A percentile compares a stretch with the other conserved stretches of the same genome.
phyloP scores from a whole-genome alignment of 2,888 invertebrate species.

The Atrina japonica region DNA sequence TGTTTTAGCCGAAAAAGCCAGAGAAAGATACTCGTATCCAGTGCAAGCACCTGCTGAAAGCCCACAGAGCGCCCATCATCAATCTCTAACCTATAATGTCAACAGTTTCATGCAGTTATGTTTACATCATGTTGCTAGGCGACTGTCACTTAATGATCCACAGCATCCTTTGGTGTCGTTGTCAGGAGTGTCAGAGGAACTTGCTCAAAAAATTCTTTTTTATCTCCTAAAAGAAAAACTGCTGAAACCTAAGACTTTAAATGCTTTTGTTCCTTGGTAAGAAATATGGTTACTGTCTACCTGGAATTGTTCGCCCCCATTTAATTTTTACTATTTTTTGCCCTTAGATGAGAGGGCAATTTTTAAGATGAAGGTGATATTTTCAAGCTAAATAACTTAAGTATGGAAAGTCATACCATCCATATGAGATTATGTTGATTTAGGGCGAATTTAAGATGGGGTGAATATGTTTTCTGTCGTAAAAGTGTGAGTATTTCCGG shows the following conservation, averaged over 20 bases:
- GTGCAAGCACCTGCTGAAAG: conserved; percentile 14
- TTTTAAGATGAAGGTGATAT: too few relatives aligned
- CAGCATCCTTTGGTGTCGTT: conserved; percentile 67
- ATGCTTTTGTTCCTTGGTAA: conserved; percentile 76
- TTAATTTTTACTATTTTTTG: too few relatives aligned
- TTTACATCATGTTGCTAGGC: conserved; percentile 63
- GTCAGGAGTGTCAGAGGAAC: conserved; percentile 70
- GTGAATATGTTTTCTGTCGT: too few relatives aligned
- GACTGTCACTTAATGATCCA: conserved; percentile 66
- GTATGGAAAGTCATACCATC: neutral
- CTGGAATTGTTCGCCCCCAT: neutral
- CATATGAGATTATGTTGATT: too few relatives aligned
- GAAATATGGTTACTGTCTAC: conserved; percentile 13
- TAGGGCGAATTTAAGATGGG: too few relatives aligned
- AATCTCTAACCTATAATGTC: conserved; percentile 47
- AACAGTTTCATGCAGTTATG: conserved; percentile 61
- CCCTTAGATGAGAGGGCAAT: too few relatives aligned
- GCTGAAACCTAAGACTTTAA: conserved; percentile 73
- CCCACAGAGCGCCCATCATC: conserved; percentile 14
- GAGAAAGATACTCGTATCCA: conserved; percentile 58
- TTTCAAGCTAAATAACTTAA: too few relatives aligned
- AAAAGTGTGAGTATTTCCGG: neutral
- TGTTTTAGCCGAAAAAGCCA: conserved; percentile 72
- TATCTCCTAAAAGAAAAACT: conserved; percentile 72
- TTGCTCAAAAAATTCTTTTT: conserved; percentile 70